These are phyloP conservation scores for Ellobius talpinus DNA, from an alignment of 2,113 vertebrate genomes.

Conservation along the genomic window DNA sequence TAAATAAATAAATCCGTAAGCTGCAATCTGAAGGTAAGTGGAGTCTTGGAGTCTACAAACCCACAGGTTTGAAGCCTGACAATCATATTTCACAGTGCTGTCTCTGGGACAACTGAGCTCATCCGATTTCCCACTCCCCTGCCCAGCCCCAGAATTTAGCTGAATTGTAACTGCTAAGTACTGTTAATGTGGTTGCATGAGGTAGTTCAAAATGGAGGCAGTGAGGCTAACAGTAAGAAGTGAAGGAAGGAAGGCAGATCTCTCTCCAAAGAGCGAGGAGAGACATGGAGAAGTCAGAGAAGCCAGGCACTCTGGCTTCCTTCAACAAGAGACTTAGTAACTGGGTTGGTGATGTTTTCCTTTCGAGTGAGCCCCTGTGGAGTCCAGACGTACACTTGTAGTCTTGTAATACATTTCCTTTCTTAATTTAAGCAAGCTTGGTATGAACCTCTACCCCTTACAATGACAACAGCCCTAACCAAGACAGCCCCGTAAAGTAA, in stretches of 20 bases:
- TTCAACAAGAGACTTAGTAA: not conserved
- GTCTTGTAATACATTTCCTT: not conserved
- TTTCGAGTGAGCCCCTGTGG: no score
- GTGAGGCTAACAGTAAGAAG: not conserved
- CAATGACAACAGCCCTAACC: not conserved
- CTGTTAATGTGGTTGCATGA: not conserved
- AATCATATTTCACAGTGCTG: not conserved
- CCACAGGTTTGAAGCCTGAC: not conserved
- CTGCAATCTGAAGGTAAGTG: constrained; percentile 70
- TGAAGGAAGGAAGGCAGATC: not conserved
- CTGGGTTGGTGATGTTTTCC: not conserved
- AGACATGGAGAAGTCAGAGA: not conserved
- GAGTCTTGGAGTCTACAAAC: not conserved
- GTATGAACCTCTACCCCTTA: not conserved
- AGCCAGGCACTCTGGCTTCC: not conserved
- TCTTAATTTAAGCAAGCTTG: constrained; percentile 2
- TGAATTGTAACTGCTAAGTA: not conserved
- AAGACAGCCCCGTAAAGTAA: constrained; percentile 48
- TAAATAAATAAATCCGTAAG: constrained; percentile 62
- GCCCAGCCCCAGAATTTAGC: not conserved
- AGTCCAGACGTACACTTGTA: not conserved
- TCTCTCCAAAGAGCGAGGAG: not conserved
- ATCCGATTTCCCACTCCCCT: not conserved
- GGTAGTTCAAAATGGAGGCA: not conserved
- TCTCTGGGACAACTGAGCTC: not conserved